phyloP scores from a whole-genome alignment of 2,113 vertebrate genomes.

The Psittacus erithacus region DNA sequence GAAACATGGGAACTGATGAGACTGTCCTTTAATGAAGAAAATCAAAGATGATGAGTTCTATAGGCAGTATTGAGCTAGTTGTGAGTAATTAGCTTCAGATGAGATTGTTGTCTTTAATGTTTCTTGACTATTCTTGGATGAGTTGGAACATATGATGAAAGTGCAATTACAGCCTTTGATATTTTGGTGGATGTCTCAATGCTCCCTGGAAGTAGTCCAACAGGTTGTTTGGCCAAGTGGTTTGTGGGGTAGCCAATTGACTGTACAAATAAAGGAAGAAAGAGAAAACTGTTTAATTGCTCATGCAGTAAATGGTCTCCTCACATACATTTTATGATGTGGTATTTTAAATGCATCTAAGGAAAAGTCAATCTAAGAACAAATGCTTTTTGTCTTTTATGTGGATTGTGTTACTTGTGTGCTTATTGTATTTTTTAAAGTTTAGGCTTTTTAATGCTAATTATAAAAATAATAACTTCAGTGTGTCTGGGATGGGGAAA shows the following conservation, averaged over 20 bases:
- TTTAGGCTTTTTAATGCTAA: neutral
- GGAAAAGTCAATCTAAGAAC: conserved; percentile 43
- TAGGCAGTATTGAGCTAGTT: conserved; percentile 41
- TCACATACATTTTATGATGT: conserved; percentile 44
- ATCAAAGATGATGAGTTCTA: conserved; percentile 59
- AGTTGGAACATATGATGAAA: conserved; percentile 37
- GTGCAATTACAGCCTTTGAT: conserved; percentile 55
- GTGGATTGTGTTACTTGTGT: conserved; percentile 27
- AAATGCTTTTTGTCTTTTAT: conserved; percentile 48
- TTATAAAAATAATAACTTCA: conserved; percentile 40
- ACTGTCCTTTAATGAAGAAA: conserved; percentile 29
- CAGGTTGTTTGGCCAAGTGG: conserved; percentile 51
- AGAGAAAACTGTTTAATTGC: conserved; percentile 40
- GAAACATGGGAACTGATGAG: conserved; percentile 55
- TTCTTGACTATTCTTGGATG: conserved; percentile 34
- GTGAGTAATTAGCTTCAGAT: conserved; percentile 63
- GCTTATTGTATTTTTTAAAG: conserved; percentile 3
- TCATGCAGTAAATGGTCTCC: neutral
- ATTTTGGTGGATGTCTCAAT: conserved; percentile 7
- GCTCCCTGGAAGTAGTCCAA: conserved; percentile 37
- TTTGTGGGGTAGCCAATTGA: conserved; percentile 24
- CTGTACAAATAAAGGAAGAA: conserved; percentile 24
- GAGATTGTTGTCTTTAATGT: conserved; percentile 53
- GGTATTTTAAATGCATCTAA: conserved; percentile 41
- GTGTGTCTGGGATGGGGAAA: neutral